Evolutionary conservation across 2,113 vertebrate species (phyloP).

Genomic region (Halichoeres trimaculatus): DNA sequence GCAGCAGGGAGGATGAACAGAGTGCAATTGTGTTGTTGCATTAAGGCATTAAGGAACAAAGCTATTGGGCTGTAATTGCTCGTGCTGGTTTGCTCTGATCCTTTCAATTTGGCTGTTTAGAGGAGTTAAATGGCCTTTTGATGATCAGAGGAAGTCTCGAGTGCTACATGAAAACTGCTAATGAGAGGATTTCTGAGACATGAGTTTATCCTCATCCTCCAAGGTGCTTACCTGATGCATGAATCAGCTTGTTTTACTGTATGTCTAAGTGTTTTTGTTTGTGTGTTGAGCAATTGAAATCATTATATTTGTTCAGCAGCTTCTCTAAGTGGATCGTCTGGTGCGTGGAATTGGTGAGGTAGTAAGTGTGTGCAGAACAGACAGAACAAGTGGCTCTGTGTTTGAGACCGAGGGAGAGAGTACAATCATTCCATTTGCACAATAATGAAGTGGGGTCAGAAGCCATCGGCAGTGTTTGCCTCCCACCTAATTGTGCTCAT

Average conservation of each 20-base stretch:
- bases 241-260: conserved; percentile 7
- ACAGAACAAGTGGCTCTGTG: conserved; percentile 44
- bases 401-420: conserved; percentile 38
- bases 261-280: conserved; percentile 28
- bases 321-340: conserved; percentile 36
- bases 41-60: conserved; percentile 42
- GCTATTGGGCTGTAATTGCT: conserved; percentile 36
- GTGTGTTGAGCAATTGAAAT: conserved; percentile 28
- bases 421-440: conserved; percentile 71
- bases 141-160: conserved; percentile 44
- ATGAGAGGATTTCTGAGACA: conserved; percentile 34
- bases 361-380: conserved; percentile 40
- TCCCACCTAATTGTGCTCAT: conserved; percentile 76
- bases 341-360: conserved; percentile 7
- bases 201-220: conserved; percentile 28
- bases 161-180: conserved; percentile 42
- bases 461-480: conserved; percentile 67
- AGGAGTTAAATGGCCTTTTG: conserved; percentile 58
- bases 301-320: conserved; percentile 40
- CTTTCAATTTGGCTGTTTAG: conserved; percentile 42
- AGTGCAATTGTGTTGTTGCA: neutral
- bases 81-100: conserved; percentile 32
- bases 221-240: conserved; percentile 32
- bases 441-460: conserved; percentile 79
- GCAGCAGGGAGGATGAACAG: neutral